Evolutionary conservation across 2,113 vertebrate genomes (phyloP).

Genomic region (Synchiropus splendidus): DNA sequence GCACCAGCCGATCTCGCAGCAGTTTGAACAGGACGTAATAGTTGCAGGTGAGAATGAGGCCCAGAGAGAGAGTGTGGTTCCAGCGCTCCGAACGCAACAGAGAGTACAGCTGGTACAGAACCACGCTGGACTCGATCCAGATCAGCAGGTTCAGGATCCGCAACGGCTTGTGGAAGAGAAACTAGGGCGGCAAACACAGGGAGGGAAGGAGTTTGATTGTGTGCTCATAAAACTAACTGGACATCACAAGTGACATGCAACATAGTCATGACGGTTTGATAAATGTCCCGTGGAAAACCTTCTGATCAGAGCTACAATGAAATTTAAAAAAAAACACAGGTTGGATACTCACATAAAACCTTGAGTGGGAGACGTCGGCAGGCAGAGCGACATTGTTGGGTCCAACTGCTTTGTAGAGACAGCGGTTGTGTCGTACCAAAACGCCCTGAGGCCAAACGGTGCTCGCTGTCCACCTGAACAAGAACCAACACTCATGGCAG

Average conservation of each 20-base stretch:
- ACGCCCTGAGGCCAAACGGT: constrained; percentile 98
- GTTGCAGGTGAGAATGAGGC: constrained; percentile 97
- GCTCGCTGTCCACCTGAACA: constrained; percentile 87
- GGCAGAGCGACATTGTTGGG: constrained; percentile 94
- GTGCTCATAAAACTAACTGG: too few species aligned
- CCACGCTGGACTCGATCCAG: constrained; percentile 89
- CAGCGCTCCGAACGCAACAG: constrained; percentile 94
- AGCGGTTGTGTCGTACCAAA: constrained; percentile 90
- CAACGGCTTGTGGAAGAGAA: constrained; percentile 95
- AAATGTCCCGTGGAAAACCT: too few species aligned
- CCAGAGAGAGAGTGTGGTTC: constrained; percentile 97
- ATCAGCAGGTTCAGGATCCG: constrained; percentile 96
- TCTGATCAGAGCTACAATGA: too few species aligned
- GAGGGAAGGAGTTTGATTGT: neutral
- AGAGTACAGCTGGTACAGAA: constrained; percentile 95
- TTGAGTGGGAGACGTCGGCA: constrained; percentile 91
- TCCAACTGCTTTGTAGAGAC: constrained; percentile 91
- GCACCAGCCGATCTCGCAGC: constrained; percentile 90
- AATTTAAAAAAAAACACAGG: neutral
- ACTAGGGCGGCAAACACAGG: constrained; percentile 61
- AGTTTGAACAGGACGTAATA: constrained; percentile 98
- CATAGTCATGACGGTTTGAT: too few species aligned
- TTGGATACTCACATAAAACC: constrained; percentile 98
- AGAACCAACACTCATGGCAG: too few species aligned
- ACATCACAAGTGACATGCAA: too few species aligned